Evolutionary conservation across 2,797 vertebrate species (phyloP).

Genomic region (Pteronotus mesoamericanus): DNA sequence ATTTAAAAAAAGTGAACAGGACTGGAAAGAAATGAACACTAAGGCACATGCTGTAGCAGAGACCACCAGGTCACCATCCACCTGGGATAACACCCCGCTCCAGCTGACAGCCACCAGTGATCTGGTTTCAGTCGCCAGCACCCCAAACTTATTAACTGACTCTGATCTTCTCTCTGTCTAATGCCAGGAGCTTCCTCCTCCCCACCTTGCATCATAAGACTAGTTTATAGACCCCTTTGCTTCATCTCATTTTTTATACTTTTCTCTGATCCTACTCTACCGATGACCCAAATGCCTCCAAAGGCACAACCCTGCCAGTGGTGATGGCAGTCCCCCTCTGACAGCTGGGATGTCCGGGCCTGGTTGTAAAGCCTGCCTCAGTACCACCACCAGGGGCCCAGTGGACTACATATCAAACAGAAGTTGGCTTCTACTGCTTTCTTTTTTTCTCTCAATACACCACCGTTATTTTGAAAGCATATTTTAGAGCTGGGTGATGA

Average conservation of each 20-base stretch:
- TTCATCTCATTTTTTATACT: conserved; percentile 73
- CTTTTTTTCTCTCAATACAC: conserved; percentile 68
- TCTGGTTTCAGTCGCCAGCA: conserved; percentile 75
- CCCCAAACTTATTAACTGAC: conserved; percentile 78
- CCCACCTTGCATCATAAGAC: conserved; percentile 75
- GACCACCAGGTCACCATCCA: conserved; percentile 77
- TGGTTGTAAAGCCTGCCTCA: conserved; percentile 69
- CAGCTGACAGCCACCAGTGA: conserved; percentile 77
- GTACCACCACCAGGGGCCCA: conserved; percentile 66
- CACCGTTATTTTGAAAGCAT: conserved; percentile 72
- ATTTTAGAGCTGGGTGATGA: conserved; percentile 75
- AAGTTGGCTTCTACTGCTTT: conserved; percentile 58
- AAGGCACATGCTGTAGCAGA: conserved; percentile 56
- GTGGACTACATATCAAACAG: conserved; percentile 74
- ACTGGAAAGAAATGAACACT: conserved; percentile 69
- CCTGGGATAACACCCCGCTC: conserved; percentile 75
- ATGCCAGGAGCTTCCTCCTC: conserved; percentile 72
- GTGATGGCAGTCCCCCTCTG: conserved; percentile 66
- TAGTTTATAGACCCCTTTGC: conserved; percentile 73
- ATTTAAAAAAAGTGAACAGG: conserved; percentile 62
- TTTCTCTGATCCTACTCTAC: conserved; percentile 75
- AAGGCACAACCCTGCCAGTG: conserved; percentile 72
- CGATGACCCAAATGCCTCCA: conserved; percentile 74
- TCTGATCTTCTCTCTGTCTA: conserved; percentile 75
- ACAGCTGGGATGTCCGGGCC: conserved; percentile 67